Evolutionary conservation across 2,113 vertebrate genomes (phyloP).

Genomic region (Triplophysa dalaica): DNA sequence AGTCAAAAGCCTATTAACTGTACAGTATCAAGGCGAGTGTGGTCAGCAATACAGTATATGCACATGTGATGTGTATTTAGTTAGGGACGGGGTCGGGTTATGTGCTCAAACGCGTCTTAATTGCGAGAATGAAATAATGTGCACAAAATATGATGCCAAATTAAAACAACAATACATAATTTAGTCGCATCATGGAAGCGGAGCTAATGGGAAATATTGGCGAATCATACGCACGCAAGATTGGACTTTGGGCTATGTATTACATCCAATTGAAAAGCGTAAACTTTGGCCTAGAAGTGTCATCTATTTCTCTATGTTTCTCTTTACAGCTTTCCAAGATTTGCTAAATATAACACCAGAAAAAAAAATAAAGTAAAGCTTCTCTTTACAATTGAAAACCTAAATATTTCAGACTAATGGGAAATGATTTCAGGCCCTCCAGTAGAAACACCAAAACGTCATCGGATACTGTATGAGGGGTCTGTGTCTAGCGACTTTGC

Average conservation of each 20-base stretch:
- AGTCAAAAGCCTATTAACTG: not conserved
- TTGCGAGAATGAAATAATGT: too few relatives aligned
- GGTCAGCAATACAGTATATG: slow-evolving; percentile 5
- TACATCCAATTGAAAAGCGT: too few relatives aligned
- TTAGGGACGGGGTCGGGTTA: too few relatives aligned
- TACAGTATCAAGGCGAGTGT: not conserved
- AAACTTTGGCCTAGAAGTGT: slow-evolving; percentile 48
- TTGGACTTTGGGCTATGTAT: too few relatives aligned
- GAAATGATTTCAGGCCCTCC: too few relatives aligned
- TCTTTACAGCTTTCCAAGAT: slow-evolving; percentile 15
- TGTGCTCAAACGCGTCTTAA: too few relatives aligned
- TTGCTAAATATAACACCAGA: slow-evolving; percentile 42
- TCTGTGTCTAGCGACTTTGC: not conserved
- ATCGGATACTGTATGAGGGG: not conserved
- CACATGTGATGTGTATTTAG: not conserved
- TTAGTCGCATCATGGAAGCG: too few relatives aligned
- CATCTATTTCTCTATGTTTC: slow-evolving; percentile 36
- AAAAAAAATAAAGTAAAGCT: slow-evolving; percentile 19
- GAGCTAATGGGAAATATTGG: too few relatives aligned
- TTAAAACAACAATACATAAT: too few relatives aligned
- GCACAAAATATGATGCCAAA: too few relatives aligned
- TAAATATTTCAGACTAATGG: not conserved
- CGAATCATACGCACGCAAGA: too few relatives aligned
- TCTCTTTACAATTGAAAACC: slow-evolving; percentile 8
- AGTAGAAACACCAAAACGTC: not conserved